A percentile compares a stretch with the other conserved stretches of the same genome.
phyloP scores from a whole-genome alignment of 2,888 invertebrate genomes.

The Tholera decimalis region DNA sequence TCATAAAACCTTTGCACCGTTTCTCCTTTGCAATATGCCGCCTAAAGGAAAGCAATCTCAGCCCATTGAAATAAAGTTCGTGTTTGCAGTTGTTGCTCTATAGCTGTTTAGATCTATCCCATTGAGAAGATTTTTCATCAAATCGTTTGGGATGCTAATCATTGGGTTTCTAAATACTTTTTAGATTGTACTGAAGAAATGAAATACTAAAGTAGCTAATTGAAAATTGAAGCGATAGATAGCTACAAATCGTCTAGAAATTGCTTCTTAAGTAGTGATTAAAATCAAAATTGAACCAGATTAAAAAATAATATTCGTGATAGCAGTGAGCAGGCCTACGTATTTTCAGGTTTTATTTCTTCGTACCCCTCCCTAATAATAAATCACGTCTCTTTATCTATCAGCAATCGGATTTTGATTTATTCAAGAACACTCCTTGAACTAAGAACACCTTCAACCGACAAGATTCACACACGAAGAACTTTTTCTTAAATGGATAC shows the following conservation, averaged over 20 bases:
- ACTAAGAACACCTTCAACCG: too few species aligned
- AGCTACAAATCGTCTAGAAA: conserved; percentile 1
- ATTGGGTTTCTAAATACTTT: conserved; percentile 46
- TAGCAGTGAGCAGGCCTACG: neutral
- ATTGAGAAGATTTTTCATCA: conserved; percentile 47
- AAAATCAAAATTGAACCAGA: neutral
- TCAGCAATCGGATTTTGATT: too few species aligned
- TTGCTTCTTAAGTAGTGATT: neutral
- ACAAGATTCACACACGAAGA: too few species aligned
- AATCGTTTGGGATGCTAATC: conserved; percentile 55
- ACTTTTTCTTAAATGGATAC: too few species aligned
- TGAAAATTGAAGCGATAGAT: conserved; percentile 10
- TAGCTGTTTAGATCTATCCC: conserved; percentile 17
- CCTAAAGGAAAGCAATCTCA: conserved; percentile 20
- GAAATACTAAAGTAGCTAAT: conserved; percentile 14
- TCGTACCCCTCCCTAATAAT: neutral
- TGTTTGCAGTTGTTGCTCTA: conserved; percentile 30
- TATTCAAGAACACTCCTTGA: too few species aligned
- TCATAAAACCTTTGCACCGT: neutral
- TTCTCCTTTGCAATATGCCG: neutral
- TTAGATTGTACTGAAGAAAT: conserved; percentile 16
- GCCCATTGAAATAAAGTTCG: conserved; percentile 14
- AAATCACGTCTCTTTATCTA: neutral
- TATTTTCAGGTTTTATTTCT: neutral
- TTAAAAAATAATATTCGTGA: neutral